Percentiles rank a stretch among this genome's conserved stretches.
These are phyloP conservation scores for Acronicta alni DNA, from an alignment of 2,888 invertebrate species.

Conservation along the genomic window DNA sequence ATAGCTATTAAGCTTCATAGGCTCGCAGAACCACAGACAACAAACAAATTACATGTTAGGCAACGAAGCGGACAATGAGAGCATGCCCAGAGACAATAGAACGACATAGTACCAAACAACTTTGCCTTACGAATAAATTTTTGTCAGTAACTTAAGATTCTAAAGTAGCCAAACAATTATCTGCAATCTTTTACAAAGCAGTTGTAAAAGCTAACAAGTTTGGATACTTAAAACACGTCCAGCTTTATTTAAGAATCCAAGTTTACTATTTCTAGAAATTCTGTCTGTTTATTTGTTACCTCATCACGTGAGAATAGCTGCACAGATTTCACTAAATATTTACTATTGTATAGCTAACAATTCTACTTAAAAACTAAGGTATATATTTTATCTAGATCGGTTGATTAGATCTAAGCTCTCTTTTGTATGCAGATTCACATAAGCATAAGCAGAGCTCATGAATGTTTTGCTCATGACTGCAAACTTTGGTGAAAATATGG, in stretches of 20 bases:
- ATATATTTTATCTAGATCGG: not conserved
- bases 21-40: slow-evolving; percentile 18
- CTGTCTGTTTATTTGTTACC: not conserved
- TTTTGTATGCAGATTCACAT: not conserved
- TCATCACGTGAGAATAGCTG: not conserved
- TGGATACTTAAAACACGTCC: too few relatives aligned
- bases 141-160: slow-evolving; percentile 33
- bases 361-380: not conserved
- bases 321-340: not conserved
- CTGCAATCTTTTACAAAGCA: too few relatives aligned
- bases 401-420: not conserved
- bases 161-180: slow-evolving; percentile 6
- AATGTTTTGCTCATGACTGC: not conserved
- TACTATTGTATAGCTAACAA: not conserved
- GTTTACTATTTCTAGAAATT: too few relatives aligned
- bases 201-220: too few relatives aligned
- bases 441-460: not conserved
- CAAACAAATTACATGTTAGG: slow-evolving; percentile 40
- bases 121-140: slow-evolving; percentile 27
- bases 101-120: slow-evolving; percentile 26
- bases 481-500: too few relatives aligned
- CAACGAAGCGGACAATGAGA: slow-evolving; percentile 45
- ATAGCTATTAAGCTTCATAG: slow-evolving; percentile 7
- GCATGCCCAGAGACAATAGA: slow-evolving; percentile 45
- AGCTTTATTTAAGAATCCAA: too few relatives aligned